phyloP scores from a whole-genome alignment of 1,140 invertebrate genomes.

The Eurytemora carolleeae region DNA sequence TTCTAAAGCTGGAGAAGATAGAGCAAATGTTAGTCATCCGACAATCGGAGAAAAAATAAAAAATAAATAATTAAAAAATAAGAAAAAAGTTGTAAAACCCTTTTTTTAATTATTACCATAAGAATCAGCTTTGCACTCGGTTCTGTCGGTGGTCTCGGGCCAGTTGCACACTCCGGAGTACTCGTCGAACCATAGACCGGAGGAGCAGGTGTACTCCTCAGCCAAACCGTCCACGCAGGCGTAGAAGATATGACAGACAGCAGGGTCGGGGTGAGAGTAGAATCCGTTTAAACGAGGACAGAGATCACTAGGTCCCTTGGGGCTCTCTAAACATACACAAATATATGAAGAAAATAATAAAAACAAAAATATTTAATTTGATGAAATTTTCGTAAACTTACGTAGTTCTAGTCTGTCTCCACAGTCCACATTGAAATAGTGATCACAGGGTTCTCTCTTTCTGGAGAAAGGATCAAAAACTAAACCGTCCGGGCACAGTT shows the following conservation, averaged over 20 bases:
- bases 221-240: slow-evolving; percentile 67
- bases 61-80: too few relatives aligned
- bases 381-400: slow-evolving; percentile 31
- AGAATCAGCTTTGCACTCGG: slow-evolving; percentile 34
- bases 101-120: background rate
- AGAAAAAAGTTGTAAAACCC: too few relatives aligned
- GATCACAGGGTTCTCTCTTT: slow-evolving; percentile 71
- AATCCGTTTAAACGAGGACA: slow-evolving; percentile 67
- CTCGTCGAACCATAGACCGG: slow-evolving; percentile 67
- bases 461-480: slow-evolving; percentile 56
- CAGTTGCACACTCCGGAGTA: slow-evolving; percentile 66
- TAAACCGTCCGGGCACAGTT: slow-evolving; percentile 56
- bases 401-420: slow-evolving; percentile 60
- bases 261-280: slow-evolving; percentile 59
- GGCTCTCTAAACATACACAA: slow-evolving; percentile 16
- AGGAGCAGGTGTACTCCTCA: slow-evolving; percentile 55
- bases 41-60: too few relatives aligned
- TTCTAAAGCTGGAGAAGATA: background rate
- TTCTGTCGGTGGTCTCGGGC: slow-evolving; percentile 53
- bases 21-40: too few relatives aligned
- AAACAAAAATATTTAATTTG: background rate
- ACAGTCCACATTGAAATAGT: slow-evolving; percentile 51
- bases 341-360: background rate
- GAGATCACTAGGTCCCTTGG: slow-evolving; percentile 10
- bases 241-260: slow-evolving; percentile 61